Percentiles rank a stretch among this genome's conserved stretches.
phyloP scores from a whole-genome alignment of 2,797 vertebrate species.

The Periparus ater region DNA sequence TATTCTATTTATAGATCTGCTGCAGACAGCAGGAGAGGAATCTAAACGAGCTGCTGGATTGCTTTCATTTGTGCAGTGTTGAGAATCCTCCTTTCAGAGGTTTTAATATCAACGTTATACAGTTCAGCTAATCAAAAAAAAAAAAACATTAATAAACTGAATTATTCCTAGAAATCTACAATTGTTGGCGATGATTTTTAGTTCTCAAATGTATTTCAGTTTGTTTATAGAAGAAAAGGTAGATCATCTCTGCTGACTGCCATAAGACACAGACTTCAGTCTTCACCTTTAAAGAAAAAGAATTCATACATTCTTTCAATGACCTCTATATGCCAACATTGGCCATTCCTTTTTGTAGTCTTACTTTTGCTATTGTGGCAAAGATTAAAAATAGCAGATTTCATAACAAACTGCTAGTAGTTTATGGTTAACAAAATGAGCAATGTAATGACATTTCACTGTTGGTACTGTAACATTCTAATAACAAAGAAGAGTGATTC shows the following conservation, averaged over 20 bases:
- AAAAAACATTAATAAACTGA: not conserved
- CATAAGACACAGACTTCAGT: not conserved
- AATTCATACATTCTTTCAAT: not conserved
- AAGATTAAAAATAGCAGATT: not conserved
- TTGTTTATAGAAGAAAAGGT: not conserved
- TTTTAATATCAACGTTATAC: not conserved
- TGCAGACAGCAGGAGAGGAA: conserved; percentile 23
- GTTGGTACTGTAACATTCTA: not conserved
- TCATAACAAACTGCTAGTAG: not conserved
- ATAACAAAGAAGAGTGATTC: not conserved
- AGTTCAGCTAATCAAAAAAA: conserved; percentile 26
- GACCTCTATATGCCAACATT: not conserved
- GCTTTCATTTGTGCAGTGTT: not conserved
- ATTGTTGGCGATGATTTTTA: not conserved
- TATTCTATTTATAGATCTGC: conserved; percentile 66
- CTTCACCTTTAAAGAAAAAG: not conserved
- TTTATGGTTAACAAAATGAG: not conserved
- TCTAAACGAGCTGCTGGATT: conserved; percentile 32
- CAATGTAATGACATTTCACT: not conserved
- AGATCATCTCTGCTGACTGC: not conserved
- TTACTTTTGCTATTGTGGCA: not conserved
- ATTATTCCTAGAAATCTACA: not conserved
- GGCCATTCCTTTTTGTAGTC: not conserved
- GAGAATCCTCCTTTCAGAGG: not conserved
- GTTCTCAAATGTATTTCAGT: not conserved